Base-by-base conservation (phyloP, 2,113 vertebrate genomes). In the Epinephelus fuscoguttatus region DNA sequence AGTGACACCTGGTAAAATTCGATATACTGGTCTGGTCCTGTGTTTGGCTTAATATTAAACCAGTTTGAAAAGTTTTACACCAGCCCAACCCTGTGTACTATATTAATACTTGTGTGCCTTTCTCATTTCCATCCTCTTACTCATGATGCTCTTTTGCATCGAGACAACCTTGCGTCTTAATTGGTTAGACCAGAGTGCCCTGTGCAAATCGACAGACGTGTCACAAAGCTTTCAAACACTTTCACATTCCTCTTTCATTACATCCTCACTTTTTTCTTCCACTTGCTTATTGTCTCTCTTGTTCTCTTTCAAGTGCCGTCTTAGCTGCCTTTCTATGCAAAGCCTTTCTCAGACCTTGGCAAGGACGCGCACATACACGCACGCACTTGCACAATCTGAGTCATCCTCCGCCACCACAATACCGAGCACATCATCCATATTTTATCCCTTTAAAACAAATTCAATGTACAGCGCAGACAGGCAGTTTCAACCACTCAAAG, bases 361-460 rank as follows among this genome's bases (percentile, higher is more conserved):
- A 70, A 82, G 61, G 55, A 71, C 15, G 0, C 49, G 63, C 42
- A 70, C 56, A 56, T 40, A 81, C 63, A 55, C 62, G 40, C 53
- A 69, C 40, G 75, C 27, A 63, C 30, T 59, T 13, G 27, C 61
- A 75, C 42, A 49, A 7, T 55, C 68, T 69, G 72, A 78, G 56
- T 82, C 64, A 64, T 74, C 69, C 23, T 47, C 55, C 18, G 79
- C 73, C 63, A 52, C 61, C 70, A 76, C 75, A 78, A 61, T 19
- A 72, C 60, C 56, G 47, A 61, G 64, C 53, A 53, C 33, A 56
- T 73, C 52, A 67, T 86, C 68, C 78, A 77, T 84, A 74, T 90
- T 85, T 90, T 68, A 90, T 83, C 80, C 63, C 19, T 21, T 73
- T 76, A 78, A 87, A 90, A 74, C 61, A 70, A 70, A 82, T 75